Conservation (phyloP, 2,113 vertebrate genomes). For the Bungarus multicinctus region DNA sequence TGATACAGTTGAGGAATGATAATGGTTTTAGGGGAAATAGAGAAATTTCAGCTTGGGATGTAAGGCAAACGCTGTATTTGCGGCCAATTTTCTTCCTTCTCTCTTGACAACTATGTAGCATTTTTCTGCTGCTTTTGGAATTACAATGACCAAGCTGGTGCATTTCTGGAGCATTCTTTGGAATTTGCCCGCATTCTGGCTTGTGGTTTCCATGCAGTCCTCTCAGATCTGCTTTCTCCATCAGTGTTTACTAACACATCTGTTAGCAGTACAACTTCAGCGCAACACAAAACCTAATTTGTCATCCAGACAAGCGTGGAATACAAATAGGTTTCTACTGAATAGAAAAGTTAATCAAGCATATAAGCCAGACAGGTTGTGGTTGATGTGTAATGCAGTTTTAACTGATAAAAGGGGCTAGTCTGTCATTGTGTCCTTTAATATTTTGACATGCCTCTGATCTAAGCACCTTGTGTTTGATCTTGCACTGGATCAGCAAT, state of each 20-base stretch:
- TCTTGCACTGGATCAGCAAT: slow-evolving; percentile 80
- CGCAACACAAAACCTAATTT: slow-evolving; percentile 65
- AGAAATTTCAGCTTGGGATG: slow-evolving; percentile 30
- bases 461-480: slow-evolving; percentile 74
- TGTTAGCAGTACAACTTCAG: slow-evolving; percentile 58
- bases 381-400: slow-evolving; percentile 64
- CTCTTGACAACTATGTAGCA: background rate
- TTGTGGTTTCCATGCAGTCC: slow-evolving; percentile 23
- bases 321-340: slow-evolving; percentile 60
- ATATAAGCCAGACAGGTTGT: slow-evolving; percentile 67
- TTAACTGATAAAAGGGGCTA: slow-evolving; percentile 56
- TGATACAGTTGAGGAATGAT: background rate
- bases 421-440: slow-evolving; percentile 62
- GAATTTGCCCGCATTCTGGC: slow-evolving; percentile 36
- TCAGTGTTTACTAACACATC: slow-evolving; percentile 70
- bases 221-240: slow-evolving; percentile 65
- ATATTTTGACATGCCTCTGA: slow-evolving; percentile 66
- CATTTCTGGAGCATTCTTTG: slow-evolving; percentile 55
- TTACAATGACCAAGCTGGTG: slow-evolving; percentile 20
- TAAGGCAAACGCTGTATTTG: background rate
- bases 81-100: background rate
- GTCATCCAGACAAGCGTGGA: slow-evolving; percentile 67
- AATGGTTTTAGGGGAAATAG: slow-evolving; percentile 13
- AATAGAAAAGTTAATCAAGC: slow-evolving; percentile 64
- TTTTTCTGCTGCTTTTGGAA: slow-evolving; percentile 28